Evolutionary conservation across 1,140 invertebrate genomes (phyloP).

Genomic region (Drosophila willistoni): DNA sequence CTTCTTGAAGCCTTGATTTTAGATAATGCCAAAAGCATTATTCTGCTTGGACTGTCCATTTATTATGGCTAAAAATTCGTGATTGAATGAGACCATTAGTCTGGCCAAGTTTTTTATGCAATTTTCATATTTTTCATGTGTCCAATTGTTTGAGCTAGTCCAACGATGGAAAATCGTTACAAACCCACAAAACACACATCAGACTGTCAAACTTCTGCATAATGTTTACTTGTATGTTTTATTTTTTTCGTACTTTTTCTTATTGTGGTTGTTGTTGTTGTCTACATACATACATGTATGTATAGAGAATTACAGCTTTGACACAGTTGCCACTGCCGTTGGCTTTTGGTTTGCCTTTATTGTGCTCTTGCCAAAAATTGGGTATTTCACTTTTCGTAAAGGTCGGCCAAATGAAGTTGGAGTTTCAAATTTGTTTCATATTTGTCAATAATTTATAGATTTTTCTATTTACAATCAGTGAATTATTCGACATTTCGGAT

Average conservation of each 20-base stretch:
- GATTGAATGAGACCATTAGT: neutral
- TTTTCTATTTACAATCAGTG: no score
- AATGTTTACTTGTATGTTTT: constrained; percentile 42
- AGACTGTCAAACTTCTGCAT: constrained; percentile 59
- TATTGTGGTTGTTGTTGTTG: no score
- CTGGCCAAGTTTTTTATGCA: neutral
- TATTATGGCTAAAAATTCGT: neutral
- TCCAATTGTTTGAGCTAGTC: constrained; percentile 26
- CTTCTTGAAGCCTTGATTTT: no score
- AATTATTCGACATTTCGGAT: no score
- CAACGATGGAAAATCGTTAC: constrained; percentile 20
- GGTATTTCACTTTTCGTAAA: neutral
- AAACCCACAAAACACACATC: constrained; percentile 44
- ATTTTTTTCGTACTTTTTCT: constrained; percentile 33
- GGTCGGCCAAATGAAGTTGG: no score
- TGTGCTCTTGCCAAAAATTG: neutral
- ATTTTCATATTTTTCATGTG: constrained; percentile 13
- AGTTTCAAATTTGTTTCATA: no score
- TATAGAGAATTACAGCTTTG: constrained; percentile 39
- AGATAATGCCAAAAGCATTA: neutral
- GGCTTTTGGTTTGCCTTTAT: constrained; percentile 4
- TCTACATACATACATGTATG: neutral
- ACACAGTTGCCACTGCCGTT: constrained; percentile 58
- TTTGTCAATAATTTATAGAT: no score
- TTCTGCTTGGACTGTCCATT: neutral